Percentiles rank a stretch among this genome's conserved stretches.
Conservation (phyloP, 37 sponge, comb jelly and placozoan species). For the Geodia barretti region DNA sequence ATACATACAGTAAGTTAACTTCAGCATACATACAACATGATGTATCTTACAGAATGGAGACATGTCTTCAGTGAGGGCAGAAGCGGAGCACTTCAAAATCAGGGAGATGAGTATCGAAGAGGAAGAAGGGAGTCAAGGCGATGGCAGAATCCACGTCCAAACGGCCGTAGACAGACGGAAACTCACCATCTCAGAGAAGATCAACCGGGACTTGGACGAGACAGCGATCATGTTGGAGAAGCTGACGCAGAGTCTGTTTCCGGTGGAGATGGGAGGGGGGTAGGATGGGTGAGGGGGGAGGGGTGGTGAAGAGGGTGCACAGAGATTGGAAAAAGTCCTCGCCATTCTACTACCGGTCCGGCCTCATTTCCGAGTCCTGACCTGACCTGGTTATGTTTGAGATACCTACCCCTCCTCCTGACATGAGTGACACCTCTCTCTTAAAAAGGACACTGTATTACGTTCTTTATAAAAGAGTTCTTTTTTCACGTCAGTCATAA, state of each 20-base stretch:
- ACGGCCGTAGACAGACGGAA: too few relatives aligned
- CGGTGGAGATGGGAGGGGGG: not conserved
- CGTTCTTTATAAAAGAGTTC: too few relatives aligned
- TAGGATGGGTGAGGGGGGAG: not conserved
- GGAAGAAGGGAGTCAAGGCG: not conserved
- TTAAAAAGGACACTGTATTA: too few relatives aligned
- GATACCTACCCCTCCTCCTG: not conserved
- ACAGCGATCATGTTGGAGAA: constrained; percentile 1
- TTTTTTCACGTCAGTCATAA: too few relatives aligned
- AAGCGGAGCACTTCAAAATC: not conserved
- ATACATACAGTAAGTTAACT: too few relatives aligned
- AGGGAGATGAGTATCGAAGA: not conserved
- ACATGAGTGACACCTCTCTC: too few relatives aligned
- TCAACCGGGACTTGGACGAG: constrained; percentile 28
- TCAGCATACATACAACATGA: not conserved
- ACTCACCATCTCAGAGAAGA: constrained; percentile 7
- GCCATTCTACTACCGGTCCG: not conserved
- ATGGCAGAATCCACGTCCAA: too few relatives aligned
- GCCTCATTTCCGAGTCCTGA: constrained; percentile 4
- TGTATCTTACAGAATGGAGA: not conserved
- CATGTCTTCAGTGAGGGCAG: not conserved
- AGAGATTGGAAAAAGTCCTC: not conserved
- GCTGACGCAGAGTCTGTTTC: constrained; percentile 5
- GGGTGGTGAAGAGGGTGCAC: not conserved
- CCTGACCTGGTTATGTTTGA: not conserved